Conservation (phyloP, 2,797 vertebrate genomes). For the Channa striata region DNA sequence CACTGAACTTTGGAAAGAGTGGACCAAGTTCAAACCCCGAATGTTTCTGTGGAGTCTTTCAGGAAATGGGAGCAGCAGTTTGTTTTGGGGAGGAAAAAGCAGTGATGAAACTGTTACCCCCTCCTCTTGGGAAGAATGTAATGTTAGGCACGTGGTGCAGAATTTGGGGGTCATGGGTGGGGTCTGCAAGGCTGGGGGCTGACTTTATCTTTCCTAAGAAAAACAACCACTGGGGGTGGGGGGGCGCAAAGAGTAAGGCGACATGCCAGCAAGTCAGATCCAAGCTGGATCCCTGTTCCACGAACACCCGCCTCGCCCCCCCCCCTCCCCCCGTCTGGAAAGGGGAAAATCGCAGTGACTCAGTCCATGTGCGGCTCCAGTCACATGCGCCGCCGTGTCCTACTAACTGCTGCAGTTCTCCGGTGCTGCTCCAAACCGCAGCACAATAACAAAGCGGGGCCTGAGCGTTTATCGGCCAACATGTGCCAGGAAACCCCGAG, state of each 20-base stretch:
- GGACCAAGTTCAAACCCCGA: conserved; percentile 66
- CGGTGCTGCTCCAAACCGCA: conserved; percentile 72
- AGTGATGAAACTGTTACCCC: conserved; percentile 57
- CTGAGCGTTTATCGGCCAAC: conserved; percentile 62
- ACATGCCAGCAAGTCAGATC: conserved; percentile 51
- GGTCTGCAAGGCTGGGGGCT: conserved; percentile 44
- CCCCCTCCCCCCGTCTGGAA: conserved; percentile 19
- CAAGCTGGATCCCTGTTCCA: conserved; percentile 65
- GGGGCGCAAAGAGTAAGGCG: conserved; percentile 19
- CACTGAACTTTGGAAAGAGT: conserved; percentile 67
- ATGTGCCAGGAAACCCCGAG: conserved; percentile 64
- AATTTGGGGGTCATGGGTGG: conserved; percentile 50
- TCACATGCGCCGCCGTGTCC: conserved; percentile 83
- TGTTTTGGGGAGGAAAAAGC: conserved; percentile 52
- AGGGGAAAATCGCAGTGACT: conserved; percentile 58
- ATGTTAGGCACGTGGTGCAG: conserved; percentile 59
- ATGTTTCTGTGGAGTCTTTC: conserved; percentile 71
- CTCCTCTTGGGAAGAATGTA: conserved; percentile 57
- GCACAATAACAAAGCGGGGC: conserved; percentile 69
- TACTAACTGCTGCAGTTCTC: conserved; percentile 74
- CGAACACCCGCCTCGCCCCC: conserved; percentile 59
- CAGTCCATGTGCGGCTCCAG: conserved; percentile 78
- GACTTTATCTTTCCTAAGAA: conserved; percentile 62
- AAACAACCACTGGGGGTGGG: conserved; percentile 34
- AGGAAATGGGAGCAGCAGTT: conserved; percentile 73